Evolutionary conservation across 2,113 vertebrate genomes (phyloP).

Genomic region (Atrichornis clamosus): DNA sequence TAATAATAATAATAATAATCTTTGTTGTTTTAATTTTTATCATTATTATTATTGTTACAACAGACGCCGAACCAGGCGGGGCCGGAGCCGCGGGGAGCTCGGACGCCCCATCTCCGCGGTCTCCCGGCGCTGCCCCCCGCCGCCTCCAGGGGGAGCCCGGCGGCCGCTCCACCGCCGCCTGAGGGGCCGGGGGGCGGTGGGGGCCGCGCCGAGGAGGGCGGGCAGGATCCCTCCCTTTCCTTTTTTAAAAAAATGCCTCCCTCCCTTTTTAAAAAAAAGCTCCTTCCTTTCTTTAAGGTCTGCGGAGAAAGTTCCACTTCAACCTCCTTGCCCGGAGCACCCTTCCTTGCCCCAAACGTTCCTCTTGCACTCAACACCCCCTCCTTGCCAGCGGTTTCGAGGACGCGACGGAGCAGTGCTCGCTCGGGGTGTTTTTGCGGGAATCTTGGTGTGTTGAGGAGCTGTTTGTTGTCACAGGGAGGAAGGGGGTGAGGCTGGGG

Average conservation of each 20-base stretch:
- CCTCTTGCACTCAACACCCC: not conserved
- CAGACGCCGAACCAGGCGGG: not conserved
- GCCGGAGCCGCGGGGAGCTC: not conserved
- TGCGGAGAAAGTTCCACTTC: not conserved
- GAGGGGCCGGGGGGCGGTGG: not conserved
- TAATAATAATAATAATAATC: not conserved
- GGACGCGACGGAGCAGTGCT: not conserved
- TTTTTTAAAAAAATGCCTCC: not conserved
- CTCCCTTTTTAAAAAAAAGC: not conserved
- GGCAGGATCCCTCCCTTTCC: no score
- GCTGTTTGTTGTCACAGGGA: not conserved
- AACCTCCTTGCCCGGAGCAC: not conserved
- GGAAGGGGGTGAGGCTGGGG: not conserved
- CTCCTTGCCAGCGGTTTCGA: not conserved
- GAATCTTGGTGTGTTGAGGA: not conserved
- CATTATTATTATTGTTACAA: no score
- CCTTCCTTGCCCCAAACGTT: not conserved
- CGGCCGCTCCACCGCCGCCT: constrained; percentile 58
- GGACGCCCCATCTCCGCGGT: constrained; percentile 62
- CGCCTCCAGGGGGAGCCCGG: constrained; percentile 92
- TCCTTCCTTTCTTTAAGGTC: not conserved
- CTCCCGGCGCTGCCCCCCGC: constrained; percentile 82
- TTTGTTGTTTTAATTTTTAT: not conserved
- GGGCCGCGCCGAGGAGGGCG: not conserved
- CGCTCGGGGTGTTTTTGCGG: not conserved